phyloP scores from a whole-genome alignment of 2,888 invertebrate species.

The Diarsia rubi region DNA sequence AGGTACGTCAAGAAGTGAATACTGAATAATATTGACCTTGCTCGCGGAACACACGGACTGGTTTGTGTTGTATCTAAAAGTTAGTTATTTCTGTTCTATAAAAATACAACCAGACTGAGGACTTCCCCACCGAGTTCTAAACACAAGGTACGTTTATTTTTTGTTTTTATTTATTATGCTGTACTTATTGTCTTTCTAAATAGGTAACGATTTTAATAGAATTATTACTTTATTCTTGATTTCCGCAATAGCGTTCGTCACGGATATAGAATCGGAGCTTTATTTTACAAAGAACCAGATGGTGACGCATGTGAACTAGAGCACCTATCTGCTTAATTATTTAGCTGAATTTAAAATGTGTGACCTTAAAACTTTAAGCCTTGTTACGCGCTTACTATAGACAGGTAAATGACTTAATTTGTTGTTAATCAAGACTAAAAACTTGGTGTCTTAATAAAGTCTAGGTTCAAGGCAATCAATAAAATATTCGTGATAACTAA shows the following conservation, averaged over 20 bases:
- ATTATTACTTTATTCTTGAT: neutral
- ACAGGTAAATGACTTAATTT: slow-evolving; percentile 34
- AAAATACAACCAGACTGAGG: slow-evolving; percentile 20
- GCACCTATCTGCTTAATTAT: slow-evolving; percentile 24
- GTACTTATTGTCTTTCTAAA: neutral
- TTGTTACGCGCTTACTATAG: neutral
- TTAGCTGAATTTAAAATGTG: slow-evolving; percentile 24
- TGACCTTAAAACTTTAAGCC: slow-evolving; percentile 39
- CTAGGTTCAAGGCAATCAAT: slow-evolving; percentile 42
- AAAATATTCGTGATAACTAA: neutral
- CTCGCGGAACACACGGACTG: slow-evolving; percentile 53
- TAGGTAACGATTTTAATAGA: neutral
- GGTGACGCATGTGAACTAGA: slow-evolving; percentile 47
- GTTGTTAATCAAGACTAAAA: slow-evolving; percentile 14
- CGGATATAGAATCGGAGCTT: slow-evolving; percentile 29
- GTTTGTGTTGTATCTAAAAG: slow-evolving; percentile 51
- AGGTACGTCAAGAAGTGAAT: slow-evolving; percentile 49
- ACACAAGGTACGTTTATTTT: slow-evolving; percentile 49
- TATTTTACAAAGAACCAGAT: slow-evolving; percentile 21
- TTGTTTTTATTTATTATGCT: neutral
- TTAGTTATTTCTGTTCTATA: slow-evolving; percentile 42
- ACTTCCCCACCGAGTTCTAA: slow-evolving; percentile 3
- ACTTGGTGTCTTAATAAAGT: neutral
- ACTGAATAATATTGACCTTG: slow-evolving; percentile 63
- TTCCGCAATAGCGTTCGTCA: neutral